These are phyloP conservation scores for Mesorhabditis sp. DNA, from an alignment of 2,888 invertebrate species.

Conservation along the genomic window DNA sequence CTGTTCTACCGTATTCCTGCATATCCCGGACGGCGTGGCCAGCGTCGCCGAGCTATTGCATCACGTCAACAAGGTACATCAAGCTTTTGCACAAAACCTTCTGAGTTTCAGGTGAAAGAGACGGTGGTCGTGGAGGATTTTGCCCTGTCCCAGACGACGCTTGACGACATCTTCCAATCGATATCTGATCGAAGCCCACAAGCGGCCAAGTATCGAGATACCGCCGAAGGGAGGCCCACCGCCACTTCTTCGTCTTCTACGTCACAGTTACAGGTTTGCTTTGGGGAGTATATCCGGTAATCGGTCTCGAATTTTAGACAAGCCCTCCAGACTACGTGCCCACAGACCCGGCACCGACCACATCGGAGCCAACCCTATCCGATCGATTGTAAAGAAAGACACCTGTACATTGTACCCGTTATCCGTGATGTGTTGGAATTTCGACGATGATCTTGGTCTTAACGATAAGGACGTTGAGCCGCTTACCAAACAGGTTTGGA, in stretches of 20 bases:
- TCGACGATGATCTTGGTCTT: not conserved
- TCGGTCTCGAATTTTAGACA: not conserved
- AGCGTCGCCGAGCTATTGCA: slow-evolving; percentile 30
- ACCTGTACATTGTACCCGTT: too few relatives aligned
- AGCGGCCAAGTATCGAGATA: not conserved
- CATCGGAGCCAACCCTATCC: not conserved
- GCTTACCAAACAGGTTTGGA: not conserved
- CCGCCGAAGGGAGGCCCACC: not conserved
- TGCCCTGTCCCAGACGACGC: slow-evolving; percentile 46
- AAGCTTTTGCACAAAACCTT: not conserved
- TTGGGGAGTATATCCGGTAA: too few relatives aligned
- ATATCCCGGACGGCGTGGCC: slow-evolving; percentile 21
- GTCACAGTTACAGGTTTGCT: too few relatives aligned
- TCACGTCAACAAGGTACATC: slow-evolving; percentile 32
- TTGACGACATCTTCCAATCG: slow-evolving; percentile 49
- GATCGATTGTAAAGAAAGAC: too few relatives aligned
- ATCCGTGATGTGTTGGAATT: not conserved
- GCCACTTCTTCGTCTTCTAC: too few relatives aligned
- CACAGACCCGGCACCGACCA: not conserved
- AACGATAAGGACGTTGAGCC: not conserved
- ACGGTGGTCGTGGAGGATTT: slow-evolving; percentile 35
- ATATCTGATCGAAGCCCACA: slow-evolving; percentile 17
- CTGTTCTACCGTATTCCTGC: slow-evolving; percentile 28
- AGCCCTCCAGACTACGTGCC: not conserved
- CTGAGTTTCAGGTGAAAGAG: slow-evolving; percentile 23